Evolutionary conservation across 2,888 invertebrate genomes (phyloP), one percentile per base, ranked within the genome.

Genomic region (Pseudococcus longispinus): DNA sequence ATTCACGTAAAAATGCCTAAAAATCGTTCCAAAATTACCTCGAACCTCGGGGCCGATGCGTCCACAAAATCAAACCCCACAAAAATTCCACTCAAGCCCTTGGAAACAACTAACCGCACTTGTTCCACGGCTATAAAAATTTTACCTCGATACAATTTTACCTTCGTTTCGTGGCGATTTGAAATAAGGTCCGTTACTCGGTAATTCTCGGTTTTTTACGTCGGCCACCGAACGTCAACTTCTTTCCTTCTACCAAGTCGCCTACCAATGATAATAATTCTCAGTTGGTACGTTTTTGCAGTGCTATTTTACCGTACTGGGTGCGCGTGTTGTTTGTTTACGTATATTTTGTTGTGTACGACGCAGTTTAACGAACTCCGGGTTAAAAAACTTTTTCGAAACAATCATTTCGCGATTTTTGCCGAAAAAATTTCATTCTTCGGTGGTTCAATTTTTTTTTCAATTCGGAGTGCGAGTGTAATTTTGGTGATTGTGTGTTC

Each of bases 361-460:
- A 15, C 80, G 80, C 80, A 86, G 86, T 86, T 86, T 86, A 86
- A 86, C 86, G 86, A 86, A 86, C 86, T 80, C 86, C 86, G 86
- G 86, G 86, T 86, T 86, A 86, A 86, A 80, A 86, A 86, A 86
- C 86, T 86, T 80, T 84, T 86, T 80, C 9, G 37, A 60, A 84
- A 84, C 60, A 32, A 29, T 60, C 60, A 83, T 37, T 85, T 42
- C 46, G 32, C 44, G 60, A n/a, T 44, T 85, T 74, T 70, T 51
- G n/a, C 44, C 13, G 2, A 11, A 8, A 15, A 15, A 46, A 13
- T 46, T 46, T 46, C 8, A 37, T 32, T 32, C 32, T 32, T 9
- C 13, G 44, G 44, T 44, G 44, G 9, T 32, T 44, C 11, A 9
- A 9, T 44, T 44, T 44, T 44, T 9, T 2, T 2, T 32, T 2